Evolutionary conservation across 2,797 vertebrate genomes (phyloP), one percentile per base, ranked within the genome.

Genomic region (Smutsia temminckii): DNA sequence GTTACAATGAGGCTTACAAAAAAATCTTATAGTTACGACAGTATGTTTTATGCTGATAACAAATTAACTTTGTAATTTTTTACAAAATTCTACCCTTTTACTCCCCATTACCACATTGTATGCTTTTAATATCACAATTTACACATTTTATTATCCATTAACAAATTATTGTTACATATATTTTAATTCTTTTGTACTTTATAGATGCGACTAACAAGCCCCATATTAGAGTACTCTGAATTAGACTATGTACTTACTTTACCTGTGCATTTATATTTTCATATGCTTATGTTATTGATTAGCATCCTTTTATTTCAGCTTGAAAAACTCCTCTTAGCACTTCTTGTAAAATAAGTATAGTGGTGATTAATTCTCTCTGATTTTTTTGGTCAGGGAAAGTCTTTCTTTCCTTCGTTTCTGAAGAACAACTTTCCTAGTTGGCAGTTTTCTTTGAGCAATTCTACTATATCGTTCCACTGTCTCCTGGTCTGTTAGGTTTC

Each of bases 281-380:
- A 75, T 32, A 85, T 25, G 13, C 59, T 72, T 86, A 34, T 42
- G 27, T 81, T 74, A 55, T 32, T 63, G 53, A 71, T 42, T 74
- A 81, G 57, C 25, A 40, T 46, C 20, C 6, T 88, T 81, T 88
- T 9, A 81, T 80, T 93, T 93, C 17, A 74, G 27, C 68, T 81
- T 88, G 57, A 93, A 88, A 32, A 74, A 86, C 21, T 89, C 75
- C 13, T 79, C 61, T 79, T n/a, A 86, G 63, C 14, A 86, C 71
- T 86, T 79, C 34, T 37, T 72, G 3, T 74, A 88, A 88, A 37
- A 23, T 37, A 81, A 66, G 8, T 87, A 34, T 87, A 80, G 29
- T 72, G 55, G 21, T 63, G 34, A 93, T 64, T 17, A 64, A 80
- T 21, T 64, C 66, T 53, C 20, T 78, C 51, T 21, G 8, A 25